Conservation (phyloP, 37 sponge, comb jelly and placozoan species). For the Diacarnus erythraeanus region DNA sequence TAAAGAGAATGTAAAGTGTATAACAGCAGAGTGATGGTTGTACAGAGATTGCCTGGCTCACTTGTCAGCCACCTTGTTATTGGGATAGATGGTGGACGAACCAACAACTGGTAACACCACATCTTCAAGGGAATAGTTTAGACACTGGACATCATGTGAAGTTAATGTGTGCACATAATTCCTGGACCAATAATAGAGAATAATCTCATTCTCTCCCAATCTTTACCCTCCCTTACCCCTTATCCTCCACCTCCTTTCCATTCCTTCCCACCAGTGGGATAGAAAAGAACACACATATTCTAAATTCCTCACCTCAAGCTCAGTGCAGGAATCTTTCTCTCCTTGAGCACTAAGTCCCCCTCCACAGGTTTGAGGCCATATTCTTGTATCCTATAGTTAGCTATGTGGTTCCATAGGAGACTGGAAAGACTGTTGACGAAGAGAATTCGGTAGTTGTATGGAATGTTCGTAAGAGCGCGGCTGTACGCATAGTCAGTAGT, state of each 20-base stretch:
- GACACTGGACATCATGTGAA: not conserved
- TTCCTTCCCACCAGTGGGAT: not conserved
- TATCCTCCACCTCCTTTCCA: not conserved
- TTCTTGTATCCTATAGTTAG: constrained; percentile 26
- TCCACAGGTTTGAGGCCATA: constrained; percentile 56
- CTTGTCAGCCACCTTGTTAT: constrained; percentile 46
- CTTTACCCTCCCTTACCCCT: not conserved
- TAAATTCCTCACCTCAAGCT: not conserved
- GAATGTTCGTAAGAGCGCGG: constrained; percentile 37
- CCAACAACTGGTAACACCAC: constrained; percentile 63
- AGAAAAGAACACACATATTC: not conserved
- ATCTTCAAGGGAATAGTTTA: constrained; percentile 42
- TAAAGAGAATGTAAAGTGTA: not conserved
- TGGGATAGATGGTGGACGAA: constrained; percentile 16
- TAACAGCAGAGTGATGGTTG: not conserved
- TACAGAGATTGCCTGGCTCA: too few species aligned
- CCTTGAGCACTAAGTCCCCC: constrained; percentile 52
- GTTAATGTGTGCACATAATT: not conserved
- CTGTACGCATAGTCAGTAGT: constrained; percentile 33
- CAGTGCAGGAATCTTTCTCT: too few species aligned
- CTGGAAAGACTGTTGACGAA: constrained; percentile 42
- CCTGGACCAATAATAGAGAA: not conserved
- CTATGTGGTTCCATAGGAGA: constrained; percentile 65
- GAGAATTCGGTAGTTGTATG: constrained; percentile 25
- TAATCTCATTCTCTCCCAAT: not conserved